Evolutionary conservation across 2,113 vertebrate genomes (phyloP).

Genomic region (Lontra canadensis): DNA sequence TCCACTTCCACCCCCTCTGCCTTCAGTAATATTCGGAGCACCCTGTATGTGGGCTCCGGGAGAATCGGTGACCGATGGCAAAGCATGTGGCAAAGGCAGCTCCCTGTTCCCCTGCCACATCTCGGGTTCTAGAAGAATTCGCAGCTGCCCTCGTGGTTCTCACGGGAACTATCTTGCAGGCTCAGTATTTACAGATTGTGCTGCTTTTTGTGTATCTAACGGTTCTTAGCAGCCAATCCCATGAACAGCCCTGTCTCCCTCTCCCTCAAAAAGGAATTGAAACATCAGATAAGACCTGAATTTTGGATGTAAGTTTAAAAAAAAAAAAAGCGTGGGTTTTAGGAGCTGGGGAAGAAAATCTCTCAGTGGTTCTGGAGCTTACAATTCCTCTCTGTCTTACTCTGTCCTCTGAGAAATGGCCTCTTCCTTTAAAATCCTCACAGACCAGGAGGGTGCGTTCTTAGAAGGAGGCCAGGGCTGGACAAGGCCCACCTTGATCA

Average conservation of each 20-base stretch:
- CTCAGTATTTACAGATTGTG: slow-evolving; percentile 26
- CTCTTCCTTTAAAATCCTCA: slow-evolving; percentile 14
- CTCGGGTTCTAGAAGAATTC: slow-evolving; percentile 46
- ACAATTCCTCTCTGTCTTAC: neutral
- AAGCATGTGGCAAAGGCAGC: slow-evolving; percentile 31
- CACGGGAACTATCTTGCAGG: neutral
- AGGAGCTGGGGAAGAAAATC: neutral
- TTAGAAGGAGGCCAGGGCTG: neutral
- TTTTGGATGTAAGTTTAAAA: neutral
- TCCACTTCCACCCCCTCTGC: neutral
- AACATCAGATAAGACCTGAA: neutral
- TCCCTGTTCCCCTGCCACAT: slow-evolving; percentile 43
- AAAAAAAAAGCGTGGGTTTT: neutral
- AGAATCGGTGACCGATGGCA: neutral
- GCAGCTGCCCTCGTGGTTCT: slow-evolving; percentile 45
- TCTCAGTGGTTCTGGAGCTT: neutral
- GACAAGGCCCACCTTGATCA: neutral
- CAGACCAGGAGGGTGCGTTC: neutral
- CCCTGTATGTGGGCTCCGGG: neutral
- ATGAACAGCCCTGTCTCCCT: neutral
- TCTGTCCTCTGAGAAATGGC: neutral
- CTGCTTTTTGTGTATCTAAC: slow-evolving; percentile 17
- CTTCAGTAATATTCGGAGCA: neutral
- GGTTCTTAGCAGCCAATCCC: neutral
- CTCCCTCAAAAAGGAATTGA: neutral